Base-by-base conservation (phyloP, 2,113 vertebrate genomes). In the Pygoscelis antarcticus region DNA sequence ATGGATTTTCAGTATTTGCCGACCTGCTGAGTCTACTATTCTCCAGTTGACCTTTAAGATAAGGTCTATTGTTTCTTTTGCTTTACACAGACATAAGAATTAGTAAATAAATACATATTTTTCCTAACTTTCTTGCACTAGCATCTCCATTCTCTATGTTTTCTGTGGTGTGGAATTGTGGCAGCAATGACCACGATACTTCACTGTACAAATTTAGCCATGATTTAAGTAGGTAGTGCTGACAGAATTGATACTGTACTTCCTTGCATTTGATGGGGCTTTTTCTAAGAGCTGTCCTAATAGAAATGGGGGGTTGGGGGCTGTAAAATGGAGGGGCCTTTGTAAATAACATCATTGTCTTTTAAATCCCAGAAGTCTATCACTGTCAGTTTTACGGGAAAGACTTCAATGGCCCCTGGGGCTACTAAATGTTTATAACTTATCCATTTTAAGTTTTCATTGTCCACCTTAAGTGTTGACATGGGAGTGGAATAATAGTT, bases 241-340 rank as follows among this genome's bases (percentile, higher is more conserved):
- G 30, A 5, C 34, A 71, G 15, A 54, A 68, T 20, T 38, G 17
- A 10, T 83, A 11, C 5, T 68, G 4, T 38, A 47, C 9, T 4
- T 83, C 9, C 52, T 51, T 72, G 21, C 1, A 4, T 11, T 49
- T 72, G 23, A 49, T 20, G 7, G 6, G 14, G 0, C 2, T 89
- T 76, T 68, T 76, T n/a, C 13, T 47, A 61, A 71, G 26, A 71
- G 6, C 10, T 80, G 2, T 71, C 10, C 7, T 49, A 64, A 40
- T 26, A 58, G 8, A 83, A 65, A 75, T 5, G 6, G n/a, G 4
- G 2, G 2, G 1, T 1, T 3, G 22, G 19, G 13, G 8, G 10
- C 3, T 51, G 3, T 47, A 13, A 87, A 62, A 52, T 29, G 16
- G 5, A 58, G 6, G 2, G 5, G 1, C 2, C 14, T 30, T 57